Conservation (phyloP, 2,113 vertebrate species). For the Semicossyphus pulcher region DNA sequence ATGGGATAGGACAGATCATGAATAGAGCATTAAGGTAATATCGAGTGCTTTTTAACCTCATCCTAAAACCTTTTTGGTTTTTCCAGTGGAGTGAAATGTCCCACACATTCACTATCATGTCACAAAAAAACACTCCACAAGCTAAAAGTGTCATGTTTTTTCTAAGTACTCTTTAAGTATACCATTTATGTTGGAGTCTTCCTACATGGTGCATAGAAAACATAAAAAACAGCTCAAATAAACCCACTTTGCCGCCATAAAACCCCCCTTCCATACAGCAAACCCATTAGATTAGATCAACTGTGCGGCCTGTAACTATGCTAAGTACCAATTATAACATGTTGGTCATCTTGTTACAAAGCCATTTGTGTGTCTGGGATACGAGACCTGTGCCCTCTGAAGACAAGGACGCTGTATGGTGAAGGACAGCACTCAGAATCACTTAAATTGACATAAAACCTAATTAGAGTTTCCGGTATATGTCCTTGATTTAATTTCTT, state of each 20-base stretch:
- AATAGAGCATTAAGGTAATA: slow-evolving; percentile 56
- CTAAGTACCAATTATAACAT: slow-evolving; percentile 58
- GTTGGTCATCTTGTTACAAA: slow-evolving; percentile 65
- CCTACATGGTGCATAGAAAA: neutral
- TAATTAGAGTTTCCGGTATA: slow-evolving; percentile 70
- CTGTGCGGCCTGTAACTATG: slow-evolving; percentile 9
- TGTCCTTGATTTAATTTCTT: slow-evolving; percentile 56
- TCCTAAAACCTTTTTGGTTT: neutral
- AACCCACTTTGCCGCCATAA: neutral
- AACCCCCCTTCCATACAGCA: neutral
- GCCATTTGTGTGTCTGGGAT: slow-evolving; percentile 51
- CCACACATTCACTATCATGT: neutral
- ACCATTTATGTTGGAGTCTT: neutral
- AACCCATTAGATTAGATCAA: slow-evolving; percentile 30
- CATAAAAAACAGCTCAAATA: neutral
- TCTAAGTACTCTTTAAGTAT: neutral
- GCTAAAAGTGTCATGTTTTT: neutral
- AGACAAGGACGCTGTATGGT: slow-evolving; percentile 51
- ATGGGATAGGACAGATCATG: slow-evolving; percentile 54
- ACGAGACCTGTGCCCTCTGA: slow-evolving; percentile 33
- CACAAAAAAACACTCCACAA: neutral
- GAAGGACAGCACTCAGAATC: slow-evolving; percentile 66
- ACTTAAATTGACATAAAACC: slow-evolving; percentile 71
- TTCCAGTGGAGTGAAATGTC: neutral
- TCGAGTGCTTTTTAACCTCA: slow-evolving; percentile 37